Percentiles rank a stretch among this genome's conserved stretches.
phyloP scores from a whole-genome alignment of 2,113 vertebrate species.

The Kryptolebias marmoratus region DNA sequence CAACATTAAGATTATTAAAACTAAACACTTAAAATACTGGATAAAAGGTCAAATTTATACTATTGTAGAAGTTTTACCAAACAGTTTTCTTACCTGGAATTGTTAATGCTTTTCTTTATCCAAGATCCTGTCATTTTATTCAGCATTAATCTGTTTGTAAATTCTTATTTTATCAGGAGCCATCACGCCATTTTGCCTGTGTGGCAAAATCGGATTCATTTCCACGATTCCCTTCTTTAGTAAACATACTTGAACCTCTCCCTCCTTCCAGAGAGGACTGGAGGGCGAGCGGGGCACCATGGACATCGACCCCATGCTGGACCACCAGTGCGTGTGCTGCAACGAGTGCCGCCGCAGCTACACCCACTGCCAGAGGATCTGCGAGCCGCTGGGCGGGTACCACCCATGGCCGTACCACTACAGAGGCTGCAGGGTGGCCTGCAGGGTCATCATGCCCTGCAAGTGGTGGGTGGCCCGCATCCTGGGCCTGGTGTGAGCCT shows the following conservation, averaged over 20 bases:
- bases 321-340: slow-evolving; percentile 91
- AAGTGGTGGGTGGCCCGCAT: slow-evolving; percentile 95
- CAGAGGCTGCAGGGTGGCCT: slow-evolving; percentile 86
- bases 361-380: slow-evolving; percentile 90
- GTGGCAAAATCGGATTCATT: too few relatives aligned
- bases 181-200: too few relatives aligned
- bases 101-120: too few relatives aligned
- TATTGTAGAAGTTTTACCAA: too few relatives aligned
- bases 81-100: too few relatives aligned
- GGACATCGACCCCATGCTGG: slow-evolving; percentile 90
- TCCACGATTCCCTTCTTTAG: too few relatives aligned
- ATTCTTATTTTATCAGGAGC: too few relatives aligned
- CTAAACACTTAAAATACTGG: too few relatives aligned
- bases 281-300: slow-evolving; percentile 84
- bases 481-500: slow-evolving; percentile 84
- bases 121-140: too few relatives aligned
- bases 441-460: slow-evolving; percentile 92
- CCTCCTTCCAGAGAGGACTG: slow-evolving; percentile 75
- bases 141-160: too few relatives aligned
- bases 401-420: slow-evolving; percentile 89
- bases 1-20: too few relatives aligned
- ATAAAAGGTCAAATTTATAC: too few relatives aligned
- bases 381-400: slow-evolving; percentile 87
- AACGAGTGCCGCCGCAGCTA: slow-evolving; percentile 88
- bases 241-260: neutral